A percentile compares a stretch with the other conserved stretches of the same genome.
Evolutionary conservation across 2,113 vertebrate genomes (phyloP).

Genomic region (Tupaia tana): DNA sequence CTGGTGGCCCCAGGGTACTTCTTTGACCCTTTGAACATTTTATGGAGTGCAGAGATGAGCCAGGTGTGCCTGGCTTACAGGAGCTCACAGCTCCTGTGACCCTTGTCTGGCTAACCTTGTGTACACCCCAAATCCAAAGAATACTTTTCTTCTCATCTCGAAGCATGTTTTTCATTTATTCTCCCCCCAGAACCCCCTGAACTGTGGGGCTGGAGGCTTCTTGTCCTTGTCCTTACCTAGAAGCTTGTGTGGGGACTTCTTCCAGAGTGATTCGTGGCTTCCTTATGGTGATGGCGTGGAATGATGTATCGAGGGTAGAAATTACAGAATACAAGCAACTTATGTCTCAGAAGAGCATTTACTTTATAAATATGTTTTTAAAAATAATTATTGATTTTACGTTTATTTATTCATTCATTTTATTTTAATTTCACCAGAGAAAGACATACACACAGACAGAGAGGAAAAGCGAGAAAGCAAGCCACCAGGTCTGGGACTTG

Average conservation of each 20-base stretch:
- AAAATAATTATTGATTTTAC: too few species aligned
- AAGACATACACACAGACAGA: too few species aligned
- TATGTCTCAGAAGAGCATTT: constrained; percentile 1
- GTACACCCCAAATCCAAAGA: not conserved
- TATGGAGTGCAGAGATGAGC: constrained; percentile 7
- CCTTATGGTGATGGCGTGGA: not conserved
- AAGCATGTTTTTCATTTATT: not conserved
- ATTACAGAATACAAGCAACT: not conserved
- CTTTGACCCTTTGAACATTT: not conserved
- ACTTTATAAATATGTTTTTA: constrained; percentile 27
- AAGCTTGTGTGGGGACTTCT: not conserved
- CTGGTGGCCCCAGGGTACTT: not conserved
- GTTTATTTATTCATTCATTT: too few species aligned
- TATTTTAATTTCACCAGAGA: too few species aligned
- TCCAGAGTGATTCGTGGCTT: not conserved
- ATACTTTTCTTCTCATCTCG: not conserved
- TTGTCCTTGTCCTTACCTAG: not conserved
- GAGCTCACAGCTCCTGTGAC: not conserved
- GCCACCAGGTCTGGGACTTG: too few species aligned
- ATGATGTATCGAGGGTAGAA: not conserved
- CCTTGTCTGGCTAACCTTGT: not conserved
- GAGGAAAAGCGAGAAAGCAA: too few species aligned
- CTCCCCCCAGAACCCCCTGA: not conserved
- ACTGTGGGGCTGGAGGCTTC: not conserved
- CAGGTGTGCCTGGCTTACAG: not conserved